Percentiles rank a stretch among this genome's conserved stretches.
Evolutionary conservation across 2,888 invertebrate species (phyloP).

Genomic region (Mesopsocus fuscifrons): DNA sequence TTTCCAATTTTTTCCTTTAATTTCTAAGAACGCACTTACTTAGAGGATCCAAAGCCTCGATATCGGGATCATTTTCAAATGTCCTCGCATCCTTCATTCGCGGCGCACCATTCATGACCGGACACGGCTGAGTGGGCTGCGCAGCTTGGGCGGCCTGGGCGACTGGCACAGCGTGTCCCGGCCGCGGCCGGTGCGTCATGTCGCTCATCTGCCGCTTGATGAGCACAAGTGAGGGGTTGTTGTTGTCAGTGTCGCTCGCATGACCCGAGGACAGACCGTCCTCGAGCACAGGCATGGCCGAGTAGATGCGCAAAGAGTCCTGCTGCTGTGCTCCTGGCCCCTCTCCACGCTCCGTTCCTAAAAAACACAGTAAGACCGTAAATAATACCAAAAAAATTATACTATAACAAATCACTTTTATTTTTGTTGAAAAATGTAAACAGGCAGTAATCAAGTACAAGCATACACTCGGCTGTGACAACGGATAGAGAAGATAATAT

Average conservation of each 20-base stretch:
- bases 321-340: background rate
- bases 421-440: too few species aligned
- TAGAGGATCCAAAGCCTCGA: constrained; percentile 56
- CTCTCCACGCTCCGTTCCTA: constrained; percentile 22
- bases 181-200: constrained; percentile 24
- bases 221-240: constrained; percentile 50
- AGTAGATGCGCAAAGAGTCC: constrained; percentile 33
- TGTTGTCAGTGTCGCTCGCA: constrained; percentile 80
- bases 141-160: too few species aligned
- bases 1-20: constrained; percentile 5
- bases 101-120: constrained; percentile 4
- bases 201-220: constrained; percentile 48
- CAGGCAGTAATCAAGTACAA: too few species aligned
- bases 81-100: background rate
- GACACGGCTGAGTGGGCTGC: background rate
- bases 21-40: constrained; percentile 27
- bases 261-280: constrained; percentile 89
- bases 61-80: constrained; percentile 26
- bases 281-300: constrained; percentile 78
- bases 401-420: too few species aligned
- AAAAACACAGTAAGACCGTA: constrained; percentile 28
- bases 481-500: too few species aligned
- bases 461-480: too few species aligned
- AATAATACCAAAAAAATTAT: background rate
- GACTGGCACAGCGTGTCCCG: background rate